Base-by-base conservation (phyloP, 2,113 vertebrate species). In the Aspiorhynchus laticeps region DNA sequence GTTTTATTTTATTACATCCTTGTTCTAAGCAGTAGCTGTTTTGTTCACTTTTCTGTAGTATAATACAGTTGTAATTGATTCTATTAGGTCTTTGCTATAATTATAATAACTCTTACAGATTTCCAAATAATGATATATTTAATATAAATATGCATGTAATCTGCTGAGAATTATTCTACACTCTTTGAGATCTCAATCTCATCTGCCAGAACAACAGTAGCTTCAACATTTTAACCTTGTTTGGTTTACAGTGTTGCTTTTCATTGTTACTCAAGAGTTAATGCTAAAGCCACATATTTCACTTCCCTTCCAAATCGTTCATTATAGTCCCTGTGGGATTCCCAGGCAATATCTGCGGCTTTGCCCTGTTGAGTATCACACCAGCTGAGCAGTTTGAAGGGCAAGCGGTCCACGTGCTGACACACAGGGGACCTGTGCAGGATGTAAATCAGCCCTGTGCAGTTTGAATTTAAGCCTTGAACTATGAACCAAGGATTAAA, bases 401-500 rank as follows among this genome's bases (percentile, higher is more conserved):
- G 63, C 21, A 24, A 74, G 28, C 8, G 19, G 8, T 33, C 5
- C 48, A 59, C 43, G 19, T 83, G 81, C 81, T 15, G 41, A 48
- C 61, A 82, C n/a, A 21, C 80, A 24, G 3, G 11, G 19, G 43
- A 83, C 48, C 46, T 56, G 10, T 73, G 67, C 48, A 74, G 82
- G 82, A 74, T 84, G 12, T 41, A 84, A 84, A 84, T 74, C 48
- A 84, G 48, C 46, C 46, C 6, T 38, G 19, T 2, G 8, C 67
- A 6, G 46, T 74, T 38, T 84, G 33, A 84, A 41, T 84, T 41
- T 83, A 53, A 71, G 46, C 65, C 65, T 83, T 74, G 48, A 74
- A 74, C 83, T 84, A 53, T 28, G 83, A 74, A 84, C 83, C 31
- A 41, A 84, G 46, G 67, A 73, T 84, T 84, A 84, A 56, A 83